Evolutionary conservation across 2,888 invertebrate species (phyloP).

Genomic region (Ecliptopera silaceata): DNA sequence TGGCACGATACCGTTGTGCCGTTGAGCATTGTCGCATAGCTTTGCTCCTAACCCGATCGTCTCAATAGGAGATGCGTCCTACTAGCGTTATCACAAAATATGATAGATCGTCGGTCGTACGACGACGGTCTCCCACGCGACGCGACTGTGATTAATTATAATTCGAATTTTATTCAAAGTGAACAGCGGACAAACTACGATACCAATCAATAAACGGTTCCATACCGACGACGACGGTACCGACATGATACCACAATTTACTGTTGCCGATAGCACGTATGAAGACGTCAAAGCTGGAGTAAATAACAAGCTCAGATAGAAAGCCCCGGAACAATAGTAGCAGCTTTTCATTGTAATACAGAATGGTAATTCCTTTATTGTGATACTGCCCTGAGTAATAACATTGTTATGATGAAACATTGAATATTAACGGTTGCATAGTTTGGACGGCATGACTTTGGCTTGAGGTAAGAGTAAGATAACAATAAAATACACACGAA

Average conservation of each 20-base stretch:
- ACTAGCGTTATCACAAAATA: conserved; percentile 82
- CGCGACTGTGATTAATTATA: conserved; percentile 81
- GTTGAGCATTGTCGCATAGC: conserved; percentile 64
- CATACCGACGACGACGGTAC: conserved; percentile 79
- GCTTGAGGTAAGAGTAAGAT: conserved; percentile 20
- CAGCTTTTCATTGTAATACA: conserved; percentile 65
- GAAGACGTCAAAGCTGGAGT: conserved; percentile 75
- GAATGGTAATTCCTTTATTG: conserved; percentile 33
- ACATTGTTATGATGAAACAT: conserved; percentile 50
- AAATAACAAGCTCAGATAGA: conserved; percentile 67
- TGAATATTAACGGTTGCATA: conserved; percentile 45
- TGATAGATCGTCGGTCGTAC: conserved; percentile 78
- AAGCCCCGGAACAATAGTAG: conserved; percentile 70
- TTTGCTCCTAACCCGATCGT: conserved; percentile 65
- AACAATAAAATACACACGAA: conserved; percentile 54
- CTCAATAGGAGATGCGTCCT: conserved; percentile 75
- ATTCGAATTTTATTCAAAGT: conserved; percentile 84
- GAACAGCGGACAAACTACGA: conserved; percentile 81
- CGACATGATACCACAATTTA: conserved; percentile 81
- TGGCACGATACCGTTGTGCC: conserved; percentile 58
- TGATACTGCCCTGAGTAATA: conserved; percentile 46
- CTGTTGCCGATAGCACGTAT: conserved; percentile 74
- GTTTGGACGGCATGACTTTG: conserved; percentile 25
- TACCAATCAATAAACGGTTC: conserved; percentile 83
- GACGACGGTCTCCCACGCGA: conserved; percentile 80